phyloP scores from a whole-genome alignment of 2,113 vertebrate species.

The Recurvirostra avosetta region DNA sequence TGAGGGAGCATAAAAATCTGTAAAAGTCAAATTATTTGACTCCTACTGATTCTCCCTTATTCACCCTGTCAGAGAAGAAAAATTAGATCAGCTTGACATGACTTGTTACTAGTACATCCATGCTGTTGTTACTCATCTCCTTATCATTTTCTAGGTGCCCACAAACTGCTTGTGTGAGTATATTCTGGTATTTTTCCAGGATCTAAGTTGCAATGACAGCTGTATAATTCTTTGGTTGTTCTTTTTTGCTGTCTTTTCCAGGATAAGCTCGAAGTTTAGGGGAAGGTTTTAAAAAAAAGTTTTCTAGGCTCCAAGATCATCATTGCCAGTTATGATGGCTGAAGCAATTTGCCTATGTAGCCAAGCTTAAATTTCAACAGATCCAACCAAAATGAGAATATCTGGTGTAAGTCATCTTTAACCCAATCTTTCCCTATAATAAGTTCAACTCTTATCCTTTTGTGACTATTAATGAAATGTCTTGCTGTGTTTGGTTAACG shows the following conservation, averaged over 20 bases:
- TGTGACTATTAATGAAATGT: not conserved
- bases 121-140: not conserved
- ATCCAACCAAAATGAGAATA: not conserved
- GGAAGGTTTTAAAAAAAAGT: not conserved
- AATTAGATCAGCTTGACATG: not conserved
- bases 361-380: not conserved
- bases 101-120: not conserved
- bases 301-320: not conserved
- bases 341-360: not conserved
- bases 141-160: not conserved
- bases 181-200: not conserved
- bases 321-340: not conserved
- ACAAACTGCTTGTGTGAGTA: not conserved
- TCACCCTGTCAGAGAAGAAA: conserved; percentile 12
- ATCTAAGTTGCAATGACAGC: not conserved
- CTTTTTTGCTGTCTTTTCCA: not conserved
- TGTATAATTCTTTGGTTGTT: not conserved
- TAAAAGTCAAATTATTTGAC: not conserved
- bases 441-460: not conserved
- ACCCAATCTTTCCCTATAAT: not conserved
- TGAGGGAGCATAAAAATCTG: not conserved
- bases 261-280: not conserved
- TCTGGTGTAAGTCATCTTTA: not conserved
- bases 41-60: not conserved
- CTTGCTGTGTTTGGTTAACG: not conserved